Base-by-base conservation (phyloP, 1,140 invertebrate species). In the Pachypsylla venusta region DNA sequence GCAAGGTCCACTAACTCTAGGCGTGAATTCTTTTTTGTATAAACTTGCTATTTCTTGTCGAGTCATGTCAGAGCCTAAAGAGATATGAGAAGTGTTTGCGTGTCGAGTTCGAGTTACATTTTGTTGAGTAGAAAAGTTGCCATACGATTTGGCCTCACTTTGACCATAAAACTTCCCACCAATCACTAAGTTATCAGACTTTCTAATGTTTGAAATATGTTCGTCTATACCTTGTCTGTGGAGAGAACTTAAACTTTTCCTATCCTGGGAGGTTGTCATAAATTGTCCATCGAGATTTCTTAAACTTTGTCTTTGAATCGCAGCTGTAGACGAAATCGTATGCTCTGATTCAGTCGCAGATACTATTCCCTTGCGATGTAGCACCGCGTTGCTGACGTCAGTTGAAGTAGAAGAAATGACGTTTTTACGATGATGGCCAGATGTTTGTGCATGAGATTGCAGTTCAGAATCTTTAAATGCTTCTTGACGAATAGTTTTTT, bases 241-340 rank as follows among this genome's bases (percentile, higher is more conserved):
- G 63, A 88, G 74, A 12, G 84, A 82, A 60, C 84, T 88, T 10
- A 87, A 75, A 66, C 84, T 87, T 61, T 79, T 81, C 61, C 85
- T 77, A 62, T 88, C 84, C 53, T 83, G 79, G 13, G 76, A 76
- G 0, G 75, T 77, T 62, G 79, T 79, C 56, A 81, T 79, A 67
- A 79, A 82, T 62, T 82, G 77, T 1, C 81, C 81, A 19, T 82
- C 79, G 0, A 88, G 70, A 67, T 87, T 87, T 0, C 79, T 79
- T 22, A 88, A 85, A 55, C 85, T 88, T 69, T 85, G 87, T 25
- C 83, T 75, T 66, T 87, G 84, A 64, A 83, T 81, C 16, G 84
- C 85, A 1, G 84, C 82, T 0, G 84, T 81, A n/a, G 83, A 84
- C 0, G 83, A 82, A 3, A 81, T 80, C 10, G 79, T 79, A 63